Conservation (phyloP, 2,888 invertebrate genomes). For the Lymantria monacha region DNA sequence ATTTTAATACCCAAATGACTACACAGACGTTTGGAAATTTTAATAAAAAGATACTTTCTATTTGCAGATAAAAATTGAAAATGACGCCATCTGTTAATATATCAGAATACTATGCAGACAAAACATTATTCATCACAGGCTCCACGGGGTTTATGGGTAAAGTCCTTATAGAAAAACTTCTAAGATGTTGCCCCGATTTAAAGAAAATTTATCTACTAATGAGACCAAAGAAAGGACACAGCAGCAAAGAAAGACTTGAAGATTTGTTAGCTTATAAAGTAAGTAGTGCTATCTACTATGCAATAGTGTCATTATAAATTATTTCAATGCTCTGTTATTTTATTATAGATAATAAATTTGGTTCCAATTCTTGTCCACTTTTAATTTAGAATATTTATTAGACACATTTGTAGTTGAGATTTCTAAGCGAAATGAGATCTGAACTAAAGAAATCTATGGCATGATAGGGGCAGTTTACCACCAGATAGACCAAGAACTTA, state of each 20-base stretch:
- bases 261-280: constrained; percentile 78
- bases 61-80: constrained; percentile 10
- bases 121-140: constrained; percentile 89
- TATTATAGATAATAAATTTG: too few relatives aligned
- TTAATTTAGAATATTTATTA: too few relatives aligned
- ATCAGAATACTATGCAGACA: constrained; percentile 81
- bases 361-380: too few relatives aligned
- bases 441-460: too few relatives aligned
- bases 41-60: neutral
- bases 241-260: constrained; percentile 83
- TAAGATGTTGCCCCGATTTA: constrained; percentile 87
- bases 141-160: constrained; percentile 94
- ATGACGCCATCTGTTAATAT: constrained; percentile 69
- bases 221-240: constrained; percentile 87
- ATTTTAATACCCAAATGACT: too few relatives aligned
- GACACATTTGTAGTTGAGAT: too few relatives aligned
- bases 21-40: too few relatives aligned
- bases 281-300: constrained; percentile 47
- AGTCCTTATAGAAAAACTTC: constrained; percentile 89
- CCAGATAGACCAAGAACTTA: too few relatives aligned
- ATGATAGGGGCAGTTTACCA: too few relatives aligned
- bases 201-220: constrained; percentile 86
- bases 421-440: too few relatives aligned
- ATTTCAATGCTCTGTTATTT: too few relatives aligned
- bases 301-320: constrained; percentile 12